These are phyloP conservation scores for Piscicola geometra DNA, from an alignment of 2,888 invertebrate genomes.

Conservation along the genomic window DNA sequence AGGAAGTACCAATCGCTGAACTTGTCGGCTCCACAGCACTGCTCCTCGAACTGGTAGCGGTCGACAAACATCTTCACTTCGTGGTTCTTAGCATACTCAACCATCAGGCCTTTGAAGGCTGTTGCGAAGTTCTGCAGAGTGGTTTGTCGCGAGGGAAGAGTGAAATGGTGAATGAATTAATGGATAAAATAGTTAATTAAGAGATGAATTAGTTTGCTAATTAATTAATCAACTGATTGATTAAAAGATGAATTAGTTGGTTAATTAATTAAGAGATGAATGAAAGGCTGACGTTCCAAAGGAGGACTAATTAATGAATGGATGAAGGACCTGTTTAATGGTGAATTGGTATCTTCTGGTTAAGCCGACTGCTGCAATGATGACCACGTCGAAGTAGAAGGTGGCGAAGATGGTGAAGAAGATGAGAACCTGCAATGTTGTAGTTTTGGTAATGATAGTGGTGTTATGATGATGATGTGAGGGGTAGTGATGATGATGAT, in stretches of 20 bases:
- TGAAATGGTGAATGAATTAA: background rate
- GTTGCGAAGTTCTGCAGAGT: background rate
- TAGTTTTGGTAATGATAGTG: background rate
- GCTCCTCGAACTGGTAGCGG: background rate
- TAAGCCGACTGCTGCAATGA: background rate
- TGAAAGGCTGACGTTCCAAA: background rate
- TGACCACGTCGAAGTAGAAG: background rate
- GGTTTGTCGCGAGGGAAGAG: background rate
- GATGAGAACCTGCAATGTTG: background rate
- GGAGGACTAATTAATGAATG: too few relatives aligned
- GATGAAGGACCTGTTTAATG: too few relatives aligned
- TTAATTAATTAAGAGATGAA: background rate
- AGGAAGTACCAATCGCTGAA: background rate
- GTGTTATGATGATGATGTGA: background rate
- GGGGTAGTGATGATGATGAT: too few relatives aligned
- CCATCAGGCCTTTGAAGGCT: background rate
- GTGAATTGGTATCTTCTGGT: too few relatives aligned
- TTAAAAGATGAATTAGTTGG: background rate
- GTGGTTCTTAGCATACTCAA: background rate
- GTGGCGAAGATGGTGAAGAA: constrained; percentile 10
- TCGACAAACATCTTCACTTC: background rate
- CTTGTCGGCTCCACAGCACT: constrained; percentile 1
- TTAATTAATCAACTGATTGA: background rate
- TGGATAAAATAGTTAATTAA: background rate
- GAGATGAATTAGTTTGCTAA: background rate